Conservation (phyloP, 2,797 vertebrate species). For the Oreortyx pictus region DNA sequence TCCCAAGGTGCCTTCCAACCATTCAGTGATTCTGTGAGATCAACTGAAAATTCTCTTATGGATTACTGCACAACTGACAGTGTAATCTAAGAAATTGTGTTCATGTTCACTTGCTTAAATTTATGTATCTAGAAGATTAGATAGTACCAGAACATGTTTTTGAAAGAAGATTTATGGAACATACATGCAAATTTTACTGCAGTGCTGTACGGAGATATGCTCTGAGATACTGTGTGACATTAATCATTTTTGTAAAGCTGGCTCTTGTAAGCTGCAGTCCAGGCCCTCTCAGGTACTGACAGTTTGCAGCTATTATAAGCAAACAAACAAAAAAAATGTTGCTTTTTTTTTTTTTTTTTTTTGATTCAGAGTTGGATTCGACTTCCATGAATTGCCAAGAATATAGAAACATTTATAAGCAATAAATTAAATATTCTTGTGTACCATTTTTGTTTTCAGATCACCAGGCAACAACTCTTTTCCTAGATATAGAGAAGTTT, state of each 20-base stretch:
- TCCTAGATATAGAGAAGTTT: neutral
- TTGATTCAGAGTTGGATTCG: neutral
- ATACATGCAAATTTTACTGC: neutral
- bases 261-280: neutral
- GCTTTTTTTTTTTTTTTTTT: neutral
- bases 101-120: neutral
- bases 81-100: neutral
- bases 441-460: neutral
- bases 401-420: neutral
- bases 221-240: neutral
- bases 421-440: neutral
- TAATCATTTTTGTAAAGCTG: neutral
- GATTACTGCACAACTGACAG: neutral
- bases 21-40: neutral
- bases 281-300: neutral
- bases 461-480: neutral
- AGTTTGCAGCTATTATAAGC: neutral
- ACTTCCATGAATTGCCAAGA: neutral
- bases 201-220: neutral
- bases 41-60: neutral
- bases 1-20: neutral
- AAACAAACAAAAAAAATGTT: neutral
- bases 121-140: neutral
- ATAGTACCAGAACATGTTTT: neutral
- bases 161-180: neutral